These are phyloP conservation scores for Psix sp. DNA, from an alignment of 1,140 invertebrate genomes.

Conservation along the genomic window DNA sequence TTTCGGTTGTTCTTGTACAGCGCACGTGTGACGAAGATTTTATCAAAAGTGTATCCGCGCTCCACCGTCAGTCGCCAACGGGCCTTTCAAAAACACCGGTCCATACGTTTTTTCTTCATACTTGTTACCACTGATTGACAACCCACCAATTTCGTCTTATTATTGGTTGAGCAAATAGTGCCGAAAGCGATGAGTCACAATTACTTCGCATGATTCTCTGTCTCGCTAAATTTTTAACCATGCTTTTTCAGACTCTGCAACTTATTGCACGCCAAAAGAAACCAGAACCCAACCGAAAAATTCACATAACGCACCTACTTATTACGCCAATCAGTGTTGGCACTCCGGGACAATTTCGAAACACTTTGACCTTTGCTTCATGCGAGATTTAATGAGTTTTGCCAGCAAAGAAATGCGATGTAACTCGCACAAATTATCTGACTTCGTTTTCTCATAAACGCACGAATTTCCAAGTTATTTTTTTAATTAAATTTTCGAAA, in stretches of 20 bases:
- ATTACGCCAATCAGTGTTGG: conserved; percentile 45
- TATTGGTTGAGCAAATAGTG: conserved; percentile 70
- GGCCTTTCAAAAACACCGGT: conserved; percentile 41
- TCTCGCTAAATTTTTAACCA: conserved; percentile 37
- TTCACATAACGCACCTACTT: conserved; percentile 42
- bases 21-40: conserved; percentile 39
- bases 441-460: background rate
- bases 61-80: conserved; percentile 10
- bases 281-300: conserved; percentile 15
- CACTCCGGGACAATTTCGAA: conserved; percentile 26
- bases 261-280: conserved; percentile 9
- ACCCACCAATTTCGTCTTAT: conserved; percentile 69
- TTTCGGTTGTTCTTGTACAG: conserved; percentile 23
- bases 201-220: conserved; percentile 51
- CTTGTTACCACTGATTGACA: conserved; percentile 63
- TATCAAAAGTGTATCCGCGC: conserved; percentile 19
- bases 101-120: conserved; percentile 50
- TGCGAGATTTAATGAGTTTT: conserved; percentile 12
- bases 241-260: conserved; percentile 21
- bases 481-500: no score
- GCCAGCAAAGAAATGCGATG: background rate
- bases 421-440: no score
- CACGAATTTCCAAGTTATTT: background rate
- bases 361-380: conserved; percentile 28
- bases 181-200: conserved; percentile 59